phyloP scores from a whole-genome alignment of 53 echinoderm and acorn worm genomes.

The Antedon mediterranea region DNA sequence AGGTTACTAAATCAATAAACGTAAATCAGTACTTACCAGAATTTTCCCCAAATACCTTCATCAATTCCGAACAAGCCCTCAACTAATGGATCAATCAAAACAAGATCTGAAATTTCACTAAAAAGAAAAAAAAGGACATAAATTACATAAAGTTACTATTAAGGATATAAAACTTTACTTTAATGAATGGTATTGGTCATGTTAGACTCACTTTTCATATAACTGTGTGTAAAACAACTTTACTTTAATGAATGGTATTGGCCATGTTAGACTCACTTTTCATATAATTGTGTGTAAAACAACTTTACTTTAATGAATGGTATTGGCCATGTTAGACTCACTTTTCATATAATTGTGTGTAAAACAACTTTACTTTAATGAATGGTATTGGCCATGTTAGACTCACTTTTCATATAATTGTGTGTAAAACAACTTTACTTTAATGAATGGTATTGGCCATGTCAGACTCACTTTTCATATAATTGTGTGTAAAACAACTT shows the following conservation, averaged over 20 bases:
- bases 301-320: no score
- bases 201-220: slow-evolving; percentile 63
- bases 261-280: slow-evolving; percentile 53
- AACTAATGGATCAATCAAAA: slow-evolving; percentile 77
- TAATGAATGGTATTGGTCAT: no score
- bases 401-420: slow-evolving; percentile 91
- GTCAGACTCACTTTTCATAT: slow-evolving; percentile 63
- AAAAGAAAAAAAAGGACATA: no score
- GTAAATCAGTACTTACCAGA: slow-evolving; percentile 44
- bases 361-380: no score
- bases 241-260: no score
- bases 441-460: no score
- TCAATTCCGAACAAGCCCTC: slow-evolving; percentile 80
- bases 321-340: slow-evolving; percentile 37
- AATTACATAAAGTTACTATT: no score
- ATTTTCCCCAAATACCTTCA: slow-evolving; percentile 59
- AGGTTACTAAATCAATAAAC: no score
- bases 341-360: slow-evolving; percentile 88
- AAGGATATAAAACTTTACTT: no score
- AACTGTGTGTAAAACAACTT: slow-evolving; percentile 92
- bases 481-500: slow-evolving; percentile 92
- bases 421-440: slow-evolving; percentile 86
- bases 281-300: slow-evolving; percentile 92
- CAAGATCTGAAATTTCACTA: slow-evolving; percentile 74
- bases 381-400: no score